phyloP scores from a whole-genome alignment of 2,888 invertebrate genomes.

The Conchocele bisecta region DNA sequence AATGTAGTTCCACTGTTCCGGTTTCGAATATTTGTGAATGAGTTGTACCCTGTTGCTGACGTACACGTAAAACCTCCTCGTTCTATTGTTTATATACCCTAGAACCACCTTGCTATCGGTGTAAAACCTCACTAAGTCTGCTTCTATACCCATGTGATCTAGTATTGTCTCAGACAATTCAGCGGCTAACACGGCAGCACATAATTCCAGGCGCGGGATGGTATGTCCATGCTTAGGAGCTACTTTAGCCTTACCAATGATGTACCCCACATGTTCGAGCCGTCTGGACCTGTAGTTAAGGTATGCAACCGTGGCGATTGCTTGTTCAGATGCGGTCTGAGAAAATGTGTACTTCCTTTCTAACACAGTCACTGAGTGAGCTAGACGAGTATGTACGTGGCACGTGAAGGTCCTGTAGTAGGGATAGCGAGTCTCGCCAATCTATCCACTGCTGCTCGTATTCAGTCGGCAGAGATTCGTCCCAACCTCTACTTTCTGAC shows the following conservation, averaged over 20 bases:
- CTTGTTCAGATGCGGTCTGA: slow-evolving; percentile 63
- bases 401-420: slow-evolving; percentile 28
- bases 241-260: slow-evolving; percentile 53
- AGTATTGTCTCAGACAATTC: slow-evolving; percentile 30
- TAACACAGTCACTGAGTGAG: not conserved
- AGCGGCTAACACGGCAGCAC: slow-evolving; percentile 50
- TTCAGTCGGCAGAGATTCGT: slow-evolving; percentile 42
- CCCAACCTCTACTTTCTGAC: slow-evolving; percentile 37
- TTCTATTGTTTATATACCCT: slow-evolving; percentile 38
- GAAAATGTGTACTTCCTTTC: slow-evolving; percentile 47
- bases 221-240: slow-evolving; percentile 42
- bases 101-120: slow-evolving; percentile 43
- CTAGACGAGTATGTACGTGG: slow-evolving; percentile 32
- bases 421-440: slow-evolving; percentile 49
- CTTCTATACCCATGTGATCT: slow-evolving; percentile 13
- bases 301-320: slow-evolving; percentile 60
- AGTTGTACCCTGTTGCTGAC: slow-evolving; percentile 31
- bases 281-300: slow-evolving; percentile 17
- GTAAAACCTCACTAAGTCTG: slow-evolving; percentile 9
- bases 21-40: slow-evolving; percentile 14
- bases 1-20: slow-evolving; percentile 41
- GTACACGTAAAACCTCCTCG: slow-evolving; percentile 44
- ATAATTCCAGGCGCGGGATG: slow-evolving; percentile 53
- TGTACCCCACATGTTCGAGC: slow-evolving; percentile 25
- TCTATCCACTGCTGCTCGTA: slow-evolving; percentile 23